phyloP scores from a whole-genome alignment of 2,113 vertebrate species.

The Prochilodus magdalenae region DNA sequence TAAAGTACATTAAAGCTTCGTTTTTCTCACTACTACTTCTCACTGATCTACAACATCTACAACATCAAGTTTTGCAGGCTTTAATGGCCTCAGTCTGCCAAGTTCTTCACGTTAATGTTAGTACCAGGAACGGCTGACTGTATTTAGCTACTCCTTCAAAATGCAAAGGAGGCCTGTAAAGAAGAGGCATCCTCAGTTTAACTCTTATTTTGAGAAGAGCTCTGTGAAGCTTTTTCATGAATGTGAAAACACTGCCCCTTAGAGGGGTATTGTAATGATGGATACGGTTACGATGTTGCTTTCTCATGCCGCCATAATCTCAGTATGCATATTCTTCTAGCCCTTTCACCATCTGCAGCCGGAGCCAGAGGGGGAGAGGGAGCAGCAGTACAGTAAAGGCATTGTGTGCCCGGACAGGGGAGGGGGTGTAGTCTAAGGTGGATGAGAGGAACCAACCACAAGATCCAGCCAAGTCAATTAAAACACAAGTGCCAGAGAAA shows the following conservation, averaged over 20 bases:
- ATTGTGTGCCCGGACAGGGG: conserved; percentile 47
- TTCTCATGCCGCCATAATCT: conserved; percentile 47
- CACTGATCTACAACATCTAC: background rate
- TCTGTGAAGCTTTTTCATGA: conserved; percentile 3
- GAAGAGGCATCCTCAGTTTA: background rate
- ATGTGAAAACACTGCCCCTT: conserved; percentile 30
- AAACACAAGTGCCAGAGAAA: conserved; percentile 21
- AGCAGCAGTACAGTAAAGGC: conserved; percentile 53
- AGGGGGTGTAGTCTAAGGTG: conserved; percentile 38
- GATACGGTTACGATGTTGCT: conserved; percentile 37
- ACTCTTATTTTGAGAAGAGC: background rate
- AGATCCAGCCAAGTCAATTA: conserved; percentile 27
- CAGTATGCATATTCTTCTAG: conserved; percentile 42
- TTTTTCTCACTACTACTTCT: background rate
- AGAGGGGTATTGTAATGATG: conserved; percentile 45
- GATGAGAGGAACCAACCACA: conserved; percentile 34
- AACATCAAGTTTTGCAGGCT: background rate
- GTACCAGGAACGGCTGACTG: background rate
- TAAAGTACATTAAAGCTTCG: background rate
- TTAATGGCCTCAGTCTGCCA: background rate
- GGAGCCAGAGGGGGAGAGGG: conserved; percentile 27
- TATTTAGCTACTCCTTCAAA: background rate
- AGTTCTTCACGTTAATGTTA: background rate
- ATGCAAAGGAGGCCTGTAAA: background rate
- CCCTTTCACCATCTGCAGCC: conserved; percentile 49